A percentile compares a stretch with the other conserved stretches of the same genome.
Conservation (phyloP, 2,888 invertebrate species). For the Dasysyrphus albostriatus region DNA sequence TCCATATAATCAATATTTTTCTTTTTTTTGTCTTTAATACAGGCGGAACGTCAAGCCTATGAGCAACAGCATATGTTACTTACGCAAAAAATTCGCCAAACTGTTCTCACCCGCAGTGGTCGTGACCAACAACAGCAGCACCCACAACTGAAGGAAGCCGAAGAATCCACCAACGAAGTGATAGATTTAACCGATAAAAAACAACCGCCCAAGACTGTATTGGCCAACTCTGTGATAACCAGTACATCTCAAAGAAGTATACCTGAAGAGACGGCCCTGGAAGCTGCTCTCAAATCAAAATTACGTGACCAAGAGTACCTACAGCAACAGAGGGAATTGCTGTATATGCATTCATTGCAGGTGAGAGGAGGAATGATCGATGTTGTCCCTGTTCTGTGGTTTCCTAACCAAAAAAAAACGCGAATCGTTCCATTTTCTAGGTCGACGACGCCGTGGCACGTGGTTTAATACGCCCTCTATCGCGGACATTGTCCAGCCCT, state of each 20-base stretch:
- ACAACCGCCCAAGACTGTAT: constrained; percentile 84
- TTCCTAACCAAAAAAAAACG: constrained; percentile 56
- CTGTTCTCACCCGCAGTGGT: constrained; percentile 92
- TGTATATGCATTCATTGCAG: constrained; percentile 86
- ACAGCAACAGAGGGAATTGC: constrained; percentile 87
- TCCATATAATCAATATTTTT: neutral
- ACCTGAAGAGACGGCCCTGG: constrained; percentile 84
- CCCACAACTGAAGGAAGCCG: constrained; percentile 85
- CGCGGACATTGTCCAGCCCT: constrained; percentile 93
- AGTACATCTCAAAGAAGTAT: constrained; percentile 82
- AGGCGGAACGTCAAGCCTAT: constrained; percentile 85
- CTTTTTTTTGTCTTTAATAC: neutral
- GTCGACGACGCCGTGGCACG: constrained; percentile 81
- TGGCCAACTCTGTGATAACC: constrained; percentile 84
- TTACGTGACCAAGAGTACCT: constrained; percentile 85
- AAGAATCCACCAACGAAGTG: constrained; percentile 86
- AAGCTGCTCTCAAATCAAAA: constrained; percentile 66
- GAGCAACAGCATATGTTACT: constrained; percentile 87
- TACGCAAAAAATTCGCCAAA: constrained; percentile 94
- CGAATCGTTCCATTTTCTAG: constrained; percentile 70
- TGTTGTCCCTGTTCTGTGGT: constrained; percentile 57
- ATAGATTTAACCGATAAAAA: constrained; percentile 91
- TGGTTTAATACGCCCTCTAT: constrained; percentile 87
- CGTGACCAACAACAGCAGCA: constrained; percentile 83
- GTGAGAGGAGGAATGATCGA: constrained; percentile 71